A percentile compares a stretch with the other conserved stretches of the same genome.
Conservation (phyloP, 2,888 invertebrate genomes). For the Drosophila rubida region DNA sequence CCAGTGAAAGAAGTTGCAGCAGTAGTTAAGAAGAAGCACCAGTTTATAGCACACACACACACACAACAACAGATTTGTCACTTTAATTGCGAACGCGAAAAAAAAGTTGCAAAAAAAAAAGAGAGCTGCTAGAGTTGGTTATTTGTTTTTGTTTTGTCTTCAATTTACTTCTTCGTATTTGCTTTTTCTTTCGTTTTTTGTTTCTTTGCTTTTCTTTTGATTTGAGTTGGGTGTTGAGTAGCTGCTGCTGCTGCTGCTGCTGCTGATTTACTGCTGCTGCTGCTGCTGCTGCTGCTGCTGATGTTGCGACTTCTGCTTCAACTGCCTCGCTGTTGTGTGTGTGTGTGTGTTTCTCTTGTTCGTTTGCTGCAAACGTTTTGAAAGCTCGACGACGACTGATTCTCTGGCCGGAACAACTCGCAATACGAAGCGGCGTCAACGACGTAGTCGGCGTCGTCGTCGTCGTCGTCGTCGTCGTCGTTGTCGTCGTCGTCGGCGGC, state of each 20-base stretch:
- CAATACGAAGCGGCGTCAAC: constrained; percentile 65
- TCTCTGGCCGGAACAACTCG: constrained; percentile 67
- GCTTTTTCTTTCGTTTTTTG: not conserved
- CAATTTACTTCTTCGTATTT: constrained; percentile 2
- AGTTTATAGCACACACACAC: not conserved
- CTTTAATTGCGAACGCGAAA: constrained; percentile 22
- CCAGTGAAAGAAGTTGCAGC: constrained; percentile 7
- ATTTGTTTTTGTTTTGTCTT: not conserved
- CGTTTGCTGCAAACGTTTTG: constrained; percentile 82
- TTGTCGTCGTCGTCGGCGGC: constrained; percentile 15
- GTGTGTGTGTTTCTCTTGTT: constrained; percentile 42
- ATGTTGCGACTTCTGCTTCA: constrained; percentile 48
- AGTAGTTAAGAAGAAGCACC: not conserved
- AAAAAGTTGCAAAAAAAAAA: constrained; percentile 24
- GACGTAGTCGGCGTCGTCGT: no score
- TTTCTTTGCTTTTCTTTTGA: constrained; percentile 12
- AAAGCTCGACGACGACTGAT: constrained; percentile 85
- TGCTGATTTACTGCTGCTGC: constrained; percentile 43
- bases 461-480: constrained; percentile 18
- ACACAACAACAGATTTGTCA: constrained; percentile 23
- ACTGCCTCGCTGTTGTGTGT: constrained; percentile 14
- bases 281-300: constrained; percentile 47
- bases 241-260: constrained; percentile 46
- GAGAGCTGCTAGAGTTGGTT: not conserved
- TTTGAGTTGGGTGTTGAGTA: constrained; percentile 21